A percentile compares a stretch with the other conserved stretches of the same genome.
Conservation (phyloP, 2,888 invertebrate species). For the Incurvaria masculella region DNA sequence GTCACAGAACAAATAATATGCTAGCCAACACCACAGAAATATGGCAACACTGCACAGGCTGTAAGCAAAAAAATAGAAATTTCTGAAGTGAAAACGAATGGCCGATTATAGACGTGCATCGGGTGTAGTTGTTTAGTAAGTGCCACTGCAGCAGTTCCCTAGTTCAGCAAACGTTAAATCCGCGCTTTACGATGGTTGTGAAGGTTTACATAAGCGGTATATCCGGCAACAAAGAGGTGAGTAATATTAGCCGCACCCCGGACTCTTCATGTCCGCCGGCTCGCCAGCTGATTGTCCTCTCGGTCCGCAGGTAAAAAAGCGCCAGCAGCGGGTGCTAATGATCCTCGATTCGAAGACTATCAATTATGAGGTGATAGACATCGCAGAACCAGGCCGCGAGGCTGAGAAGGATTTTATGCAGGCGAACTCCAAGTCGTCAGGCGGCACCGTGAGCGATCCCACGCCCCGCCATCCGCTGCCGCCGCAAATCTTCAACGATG, state of each 20-base stretch:
- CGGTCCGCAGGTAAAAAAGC: slow-evolving; percentile 82
- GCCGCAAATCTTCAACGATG: slow-evolving; percentile 93
- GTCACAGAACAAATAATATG: no score
- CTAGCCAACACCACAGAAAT: no score
- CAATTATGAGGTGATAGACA: slow-evolving; percentile 87
- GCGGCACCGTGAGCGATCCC: slow-evolving; percentile 69
- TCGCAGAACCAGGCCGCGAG: slow-evolving; percentile 91
- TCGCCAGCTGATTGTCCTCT: slow-evolving; percentile 31
- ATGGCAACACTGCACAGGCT: no score
- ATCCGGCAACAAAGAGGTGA: slow-evolving; percentile 92
- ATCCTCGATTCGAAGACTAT: slow-evolving; percentile 90
- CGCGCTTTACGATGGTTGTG: slow-evolving; percentile 68
- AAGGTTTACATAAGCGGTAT: slow-evolving; percentile 91
- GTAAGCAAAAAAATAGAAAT: no score
- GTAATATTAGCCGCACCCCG: slow-evolving; percentile 45
- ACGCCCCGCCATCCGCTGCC: slow-evolving; percentile 79
- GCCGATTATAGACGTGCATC: no score
- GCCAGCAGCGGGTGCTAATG: slow-evolving; percentile 91
- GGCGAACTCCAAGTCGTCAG: slow-evolving; percentile 73
- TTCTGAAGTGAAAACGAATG: no score
- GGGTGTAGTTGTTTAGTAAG: no score
- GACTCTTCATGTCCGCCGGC: slow-evolving; percentile 35
- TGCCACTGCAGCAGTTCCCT: no score
- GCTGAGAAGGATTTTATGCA: slow-evolving; percentile 90
- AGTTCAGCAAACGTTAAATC: no score